These are phyloP conservation scores for Epinephelus lanceolatus DNA, from an alignment of 2,113 vertebrate genomes.

Conservation along the genomic window DNA sequence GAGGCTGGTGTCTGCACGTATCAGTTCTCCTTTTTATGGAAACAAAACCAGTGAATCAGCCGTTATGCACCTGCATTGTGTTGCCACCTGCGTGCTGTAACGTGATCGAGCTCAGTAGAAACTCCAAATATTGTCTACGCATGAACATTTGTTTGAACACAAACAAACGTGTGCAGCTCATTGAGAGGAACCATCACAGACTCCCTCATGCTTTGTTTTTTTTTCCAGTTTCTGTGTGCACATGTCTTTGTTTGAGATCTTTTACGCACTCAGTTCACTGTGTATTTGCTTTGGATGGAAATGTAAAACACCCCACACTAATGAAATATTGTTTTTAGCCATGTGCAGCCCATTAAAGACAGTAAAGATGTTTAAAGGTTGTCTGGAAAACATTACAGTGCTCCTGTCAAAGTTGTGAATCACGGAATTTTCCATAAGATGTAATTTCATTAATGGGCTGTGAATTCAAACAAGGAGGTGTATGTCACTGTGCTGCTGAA, in stretches of 20 bases:
- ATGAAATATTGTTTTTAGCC: conserved; percentile 26
- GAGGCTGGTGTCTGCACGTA: not conserved
- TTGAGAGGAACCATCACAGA: not conserved
- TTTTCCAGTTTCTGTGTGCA: conserved; percentile 8
- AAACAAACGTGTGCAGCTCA: conserved; percentile 40
- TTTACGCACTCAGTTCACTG: not conserved
- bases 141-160: conserved; percentile 59
- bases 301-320: conserved; percentile 29
- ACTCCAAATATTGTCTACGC: conserved; percentile 40
- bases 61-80: conserved; percentile 34
- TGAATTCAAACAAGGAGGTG: conserved; percentile 19
- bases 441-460: conserved; percentile 32
- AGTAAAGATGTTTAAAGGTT: conserved; percentile 25
- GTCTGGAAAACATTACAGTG: conserved; percentile 51
- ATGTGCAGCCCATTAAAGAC: conserved; percentile 48
- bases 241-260: conserved; percentile 14
- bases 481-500: not conserved
- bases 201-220: not conserved
- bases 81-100: conserved; percentile 48
- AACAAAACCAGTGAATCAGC: conserved; percentile 28
- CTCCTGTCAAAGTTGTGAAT: conserved; percentile 29
- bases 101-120: conserved; percentile 35
- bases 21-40: conserved; percentile 26
- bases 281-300: conserved; percentile 43
- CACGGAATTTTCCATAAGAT: conserved; percentile 64